Percentiles rank a stretch among this genome's conserved stretches.
Evolutionary conservation across 2,888 invertebrate species (phyloP).

Genomic region (Isoperla grammatica): DNA sequence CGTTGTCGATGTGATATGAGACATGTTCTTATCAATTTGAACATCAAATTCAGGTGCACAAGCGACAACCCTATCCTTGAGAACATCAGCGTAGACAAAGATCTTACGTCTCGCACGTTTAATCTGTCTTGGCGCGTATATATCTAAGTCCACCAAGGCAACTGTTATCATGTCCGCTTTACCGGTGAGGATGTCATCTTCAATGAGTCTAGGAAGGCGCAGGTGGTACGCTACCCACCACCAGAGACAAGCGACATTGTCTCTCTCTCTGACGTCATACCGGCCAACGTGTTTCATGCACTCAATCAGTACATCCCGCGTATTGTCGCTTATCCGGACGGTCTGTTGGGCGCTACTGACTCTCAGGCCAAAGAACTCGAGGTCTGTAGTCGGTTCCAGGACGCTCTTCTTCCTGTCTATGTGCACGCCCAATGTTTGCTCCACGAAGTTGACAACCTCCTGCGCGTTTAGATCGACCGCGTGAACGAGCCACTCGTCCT

Average conservation of each 20-base stretch:
- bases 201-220: neutral
- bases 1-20: neutral
- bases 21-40: neutral
- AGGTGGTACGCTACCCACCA: neutral
- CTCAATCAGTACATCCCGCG: neutral
- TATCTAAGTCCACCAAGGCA: neutral
- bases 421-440: neutral
- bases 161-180: neutral
- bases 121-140: neutral
- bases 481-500: constrained; percentile 3
- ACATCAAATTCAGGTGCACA: neutral
- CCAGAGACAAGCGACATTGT: neutral
- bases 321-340: neutral
- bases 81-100: neutral
- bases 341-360: neutral
- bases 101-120: neutral
- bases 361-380: neutral
- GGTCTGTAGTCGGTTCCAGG: neutral
- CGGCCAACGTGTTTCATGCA: too few relatives aligned
- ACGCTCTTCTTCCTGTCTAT: neutral
- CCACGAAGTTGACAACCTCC: neutral
- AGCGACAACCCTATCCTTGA: neutral
- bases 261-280: neutral
- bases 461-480: neutral
- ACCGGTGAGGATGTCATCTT: neutral